phyloP scores from a whole-genome alignment of 2,888 invertebrate genomes.

The Drosophila merina region DNA sequence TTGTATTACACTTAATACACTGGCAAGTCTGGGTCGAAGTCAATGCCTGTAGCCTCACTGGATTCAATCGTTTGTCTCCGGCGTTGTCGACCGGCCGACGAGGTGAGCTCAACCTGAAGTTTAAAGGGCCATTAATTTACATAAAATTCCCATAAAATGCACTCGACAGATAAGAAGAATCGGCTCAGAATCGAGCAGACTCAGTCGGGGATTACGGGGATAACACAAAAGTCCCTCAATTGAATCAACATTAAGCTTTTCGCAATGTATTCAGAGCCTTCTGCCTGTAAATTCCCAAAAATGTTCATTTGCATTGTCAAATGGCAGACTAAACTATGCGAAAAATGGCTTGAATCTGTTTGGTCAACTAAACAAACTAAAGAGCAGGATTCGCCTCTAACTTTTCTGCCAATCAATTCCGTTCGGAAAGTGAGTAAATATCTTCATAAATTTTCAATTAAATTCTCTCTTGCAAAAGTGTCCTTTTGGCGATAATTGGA shows the following conservation, averaged over 20 bases:
- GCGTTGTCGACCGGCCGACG: background rate
- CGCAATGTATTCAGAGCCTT: slow-evolving; percentile 7
- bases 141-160: slow-evolving; percentile 48
- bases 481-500: slow-evolving; percentile 35
- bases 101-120: slow-evolving; percentile 8
- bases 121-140: slow-evolving; percentile 51
- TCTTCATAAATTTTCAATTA: slow-evolving; percentile 19
- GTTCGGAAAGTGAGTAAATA: slow-evolving; percentile 15
- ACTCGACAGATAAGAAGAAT: slow-evolving; percentile 20
- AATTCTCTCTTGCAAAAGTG: slow-evolving; percentile 6
- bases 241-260: slow-evolving; percentile 50
- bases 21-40: slow-evolving; percentile 14
- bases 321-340: slow-evolving; percentile 11
- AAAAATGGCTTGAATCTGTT: slow-evolving; percentile 19
- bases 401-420: slow-evolving; percentile 6
- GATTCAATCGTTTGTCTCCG: background rate
- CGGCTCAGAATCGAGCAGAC: slow-evolving; percentile 16
- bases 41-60: slow-evolving; percentile 21
- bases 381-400: slow-evolving; percentile 2
- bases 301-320: slow-evolving; percentile 3
- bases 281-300: slow-evolving; percentile 11
- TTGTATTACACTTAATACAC: slow-evolving; percentile 36
- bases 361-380: slow-evolving; percentile 25
- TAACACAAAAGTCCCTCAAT: slow-evolving; percentile 28
- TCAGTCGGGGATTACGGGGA: slow-evolving; percentile 37